phyloP scores from a whole-genome alignment of 2,113 vertebrate species.

The Apodemus speciosus region DNA sequence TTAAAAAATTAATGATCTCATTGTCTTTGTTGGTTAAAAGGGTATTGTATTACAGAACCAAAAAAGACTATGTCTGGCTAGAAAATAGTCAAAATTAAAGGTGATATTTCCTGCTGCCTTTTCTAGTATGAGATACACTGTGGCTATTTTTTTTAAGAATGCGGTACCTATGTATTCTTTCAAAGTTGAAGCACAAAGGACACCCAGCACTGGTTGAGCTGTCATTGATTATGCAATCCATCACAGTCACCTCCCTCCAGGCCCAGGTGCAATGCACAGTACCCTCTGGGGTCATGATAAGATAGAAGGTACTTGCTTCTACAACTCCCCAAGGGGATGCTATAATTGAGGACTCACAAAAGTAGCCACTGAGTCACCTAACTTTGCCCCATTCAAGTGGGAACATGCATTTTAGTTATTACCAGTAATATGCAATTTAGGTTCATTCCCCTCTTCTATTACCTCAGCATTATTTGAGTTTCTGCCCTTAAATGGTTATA shows the following conservation, averaged over 20 bases:
- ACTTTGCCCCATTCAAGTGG: not conserved
- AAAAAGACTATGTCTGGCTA: not conserved
- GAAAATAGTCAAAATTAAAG: not conserved
- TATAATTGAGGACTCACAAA: conserved; percentile 40
- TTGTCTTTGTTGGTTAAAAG: not conserved
- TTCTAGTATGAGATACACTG: not conserved
- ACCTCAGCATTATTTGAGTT: conserved; percentile 49
- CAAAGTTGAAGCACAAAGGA: not conserved
- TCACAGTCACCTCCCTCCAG: not conserved
- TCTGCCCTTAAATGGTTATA: not conserved
- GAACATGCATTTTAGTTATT: conserved; percentile 51
- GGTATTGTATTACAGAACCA: not conserved
- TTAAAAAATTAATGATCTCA: not conserved
- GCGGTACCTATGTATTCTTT: not conserved
- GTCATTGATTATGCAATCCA: not conserved
- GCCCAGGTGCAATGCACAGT: not conserved
- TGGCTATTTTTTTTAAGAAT: too few relatives aligned
- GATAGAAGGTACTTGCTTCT: not conserved
- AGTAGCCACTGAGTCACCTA: conserved; percentile 45
- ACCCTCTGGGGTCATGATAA: not conserved
- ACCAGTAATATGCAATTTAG: conserved; percentile 47
- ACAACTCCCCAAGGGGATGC: not conserved
- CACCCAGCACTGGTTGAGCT: not conserved
- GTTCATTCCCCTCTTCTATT: conserved; percentile 39
- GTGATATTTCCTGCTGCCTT: not conserved